Conservation (phyloP, 1,140 invertebrate species). For the Drepana arcuata region DNA sequence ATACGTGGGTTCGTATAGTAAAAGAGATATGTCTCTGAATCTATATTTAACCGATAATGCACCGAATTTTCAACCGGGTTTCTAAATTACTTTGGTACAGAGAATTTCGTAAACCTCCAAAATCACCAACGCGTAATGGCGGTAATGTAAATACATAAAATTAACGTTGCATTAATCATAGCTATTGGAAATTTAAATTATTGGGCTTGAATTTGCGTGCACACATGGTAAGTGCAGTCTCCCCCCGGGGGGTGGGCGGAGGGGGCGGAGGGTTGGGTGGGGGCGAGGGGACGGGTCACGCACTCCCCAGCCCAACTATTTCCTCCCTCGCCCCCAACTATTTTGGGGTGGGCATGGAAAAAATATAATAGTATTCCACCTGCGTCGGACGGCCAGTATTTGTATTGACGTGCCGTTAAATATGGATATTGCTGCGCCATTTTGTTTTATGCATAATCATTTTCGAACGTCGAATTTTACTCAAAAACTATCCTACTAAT, state of each 20-base stretch:
- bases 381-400: conserved; percentile 43
- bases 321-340: conserved; percentile 41
- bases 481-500: too few species aligned
- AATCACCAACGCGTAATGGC: too few species aligned
- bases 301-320: conserved; percentile 43
- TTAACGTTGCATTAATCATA: conserved; percentile 62
- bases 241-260: conserved; percentile 16
- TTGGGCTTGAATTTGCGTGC: conserved; percentile 59
- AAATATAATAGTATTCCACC: conserved; percentile 63
- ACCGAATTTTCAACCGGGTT: too few species aligned
- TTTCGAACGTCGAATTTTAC: neutral
- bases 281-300: conserved; percentile 35
- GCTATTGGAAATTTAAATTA: conserved; percentile 66
- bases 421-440: conserved; percentile 40
- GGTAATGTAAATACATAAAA: conserved; percentile 38
- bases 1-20: too few species aligned
- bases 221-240: conserved; percentile 46
- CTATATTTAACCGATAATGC: too few species aligned
- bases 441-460: conserved; percentile 30
- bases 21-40: too few species aligned
- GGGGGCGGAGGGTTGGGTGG: conserved; percentile 18
- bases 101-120: too few species aligned
- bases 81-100: too few species aligned
- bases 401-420: conserved; percentile 44
- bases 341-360: conserved; percentile 57